These are phyloP conservation scores for Xanthia togata DNA, from an alignment of 2,888 invertebrate genomes.

Conservation along the genomic window DNA sequence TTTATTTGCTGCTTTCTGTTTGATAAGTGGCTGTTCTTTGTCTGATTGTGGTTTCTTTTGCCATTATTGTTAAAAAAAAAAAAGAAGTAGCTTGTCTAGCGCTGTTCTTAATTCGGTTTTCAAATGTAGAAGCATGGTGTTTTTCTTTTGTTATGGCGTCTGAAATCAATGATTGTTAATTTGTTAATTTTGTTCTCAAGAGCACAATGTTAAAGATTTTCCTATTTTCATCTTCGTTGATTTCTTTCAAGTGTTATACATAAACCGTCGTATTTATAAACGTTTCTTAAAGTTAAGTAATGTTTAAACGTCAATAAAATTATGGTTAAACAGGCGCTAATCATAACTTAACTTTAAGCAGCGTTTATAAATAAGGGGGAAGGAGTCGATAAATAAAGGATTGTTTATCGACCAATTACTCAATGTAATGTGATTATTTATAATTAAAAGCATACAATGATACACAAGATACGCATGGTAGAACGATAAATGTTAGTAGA, in stretches of 20 bases:
- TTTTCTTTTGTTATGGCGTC: not conserved
- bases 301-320: too few relatives aligned
- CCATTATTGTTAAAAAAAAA: not conserved
- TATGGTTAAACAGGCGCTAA: too few relatives aligned
- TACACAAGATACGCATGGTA: not conserved
- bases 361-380: too few relatives aligned
- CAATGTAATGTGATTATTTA: slow-evolving; percentile 6
- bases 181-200: not conserved
- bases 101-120: slow-evolving; percentile 2
- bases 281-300: too few relatives aligned
- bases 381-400: not conserved
- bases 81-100: too few relatives aligned
- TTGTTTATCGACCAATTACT: slow-evolving; percentile 12
- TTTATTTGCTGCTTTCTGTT: slow-evolving; percentile 31
- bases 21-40: slow-evolving; percentile 27
- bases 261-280: too few relatives aligned
- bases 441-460: slow-evolving; percentile 5
- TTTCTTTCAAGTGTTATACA: not conserved
- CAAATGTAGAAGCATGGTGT: not conserved
- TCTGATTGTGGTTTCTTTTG: slow-evolving; percentile 1
- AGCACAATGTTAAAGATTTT: not conserved
- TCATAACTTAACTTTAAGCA: too few relatives aligned
- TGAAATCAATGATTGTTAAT: not conserved
- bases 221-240: not conserved
- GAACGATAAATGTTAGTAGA: slow-evolving; percentile 1